Conservation (phyloP, 2,113 vertebrate species). For the Herpailurus yagouaroundi region DNA sequence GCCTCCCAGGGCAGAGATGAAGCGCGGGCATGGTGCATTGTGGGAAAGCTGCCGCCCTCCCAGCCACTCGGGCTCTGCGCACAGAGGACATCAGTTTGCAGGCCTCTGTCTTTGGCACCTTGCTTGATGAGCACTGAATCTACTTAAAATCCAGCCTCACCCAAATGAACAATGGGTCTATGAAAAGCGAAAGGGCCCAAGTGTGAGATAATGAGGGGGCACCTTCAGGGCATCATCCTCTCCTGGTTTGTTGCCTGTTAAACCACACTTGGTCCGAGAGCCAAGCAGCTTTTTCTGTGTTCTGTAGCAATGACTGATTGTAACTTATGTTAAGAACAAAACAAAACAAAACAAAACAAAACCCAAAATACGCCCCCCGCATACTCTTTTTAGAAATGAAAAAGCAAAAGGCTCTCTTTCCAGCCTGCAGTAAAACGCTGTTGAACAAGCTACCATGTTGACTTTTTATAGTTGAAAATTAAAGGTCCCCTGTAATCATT, state of each 20-base stretch:
- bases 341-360: background rate
- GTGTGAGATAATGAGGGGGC: conserved; percentile 39
- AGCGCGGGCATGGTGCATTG: conserved; percentile 45
- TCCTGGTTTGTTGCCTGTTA: conserved; percentile 44
- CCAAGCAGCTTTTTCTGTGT: conserved; percentile 48
- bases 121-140: background rate
- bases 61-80: background rate
- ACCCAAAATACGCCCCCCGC: no score
- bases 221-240: background rate
- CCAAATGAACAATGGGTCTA: background rate
- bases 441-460: conserved; percentile 79
- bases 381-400: conserved; percentile 74
- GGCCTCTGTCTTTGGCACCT: conserved; percentile 19
- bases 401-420: conserved; percentile 78
- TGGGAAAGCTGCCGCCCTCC: conserved; percentile 14
- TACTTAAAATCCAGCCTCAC: conserved; percentile 46
- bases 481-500: conserved; percentile 82
- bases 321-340: conserved; percentile 32
- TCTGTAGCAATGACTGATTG: conserved; percentile 67
- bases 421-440: conserved; percentile 78
- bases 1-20: conserved; percentile 73
- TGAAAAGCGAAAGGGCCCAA: background rate
- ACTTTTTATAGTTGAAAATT: conserved; percentile 85
- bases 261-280: conserved; percentile 49
- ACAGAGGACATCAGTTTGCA: conserved; percentile 8